Evolutionary conservation across 2,113 vertebrate species (phyloP), one percentile per base, ranked within the genome.

Genomic region (Boleophthalmus pectinirostris): DNA sequence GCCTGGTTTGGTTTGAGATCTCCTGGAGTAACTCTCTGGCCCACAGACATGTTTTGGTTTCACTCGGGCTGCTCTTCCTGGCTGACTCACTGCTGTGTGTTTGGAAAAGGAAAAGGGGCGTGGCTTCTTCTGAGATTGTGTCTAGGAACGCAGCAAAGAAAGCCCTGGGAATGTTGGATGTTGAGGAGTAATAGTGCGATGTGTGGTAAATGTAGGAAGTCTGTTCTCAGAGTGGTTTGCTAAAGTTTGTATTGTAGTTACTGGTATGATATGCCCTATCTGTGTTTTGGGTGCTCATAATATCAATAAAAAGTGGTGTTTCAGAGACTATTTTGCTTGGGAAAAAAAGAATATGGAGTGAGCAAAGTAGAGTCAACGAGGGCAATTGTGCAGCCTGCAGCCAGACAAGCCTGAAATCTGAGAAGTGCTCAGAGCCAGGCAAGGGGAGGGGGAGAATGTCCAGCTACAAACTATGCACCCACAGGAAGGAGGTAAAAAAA

Each of bases 401-500:
- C 87, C 75, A 83, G 79, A 82, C 81, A 0, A 75, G 77, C 66
- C 73, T 91, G 91, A 90, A 91, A 92, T 87, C 76, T 90, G 92
- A 93, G 83, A 87, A 85, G 67, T 58, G 47, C 84, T 72, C 78
- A 76, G 74, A 72, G 67, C 14, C 21, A 13, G 69, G 63, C 8
- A 47, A 73, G 75, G 64, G 75, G 73, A 23, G 51, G 14, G 65
- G n/a, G 49, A 61, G 76, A 68, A 71, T 75, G 74, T 77, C 68
- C 79, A 75, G 61, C 8, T n/a, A 64, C 66, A 66, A 82, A 84
- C 67, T 76, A 74, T 70, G 23, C 53, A 70, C 80, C 46, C 66
- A 64, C 29, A 43, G 69, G 20, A 3, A 47, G 49, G 72, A 51
- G 56, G 63, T 66, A n/a, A 51, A n/a, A n/a, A 53, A 68, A 65